Conservation (phyloP, 2,888 invertebrate species). For the Drosophila demipolita region DNA sequence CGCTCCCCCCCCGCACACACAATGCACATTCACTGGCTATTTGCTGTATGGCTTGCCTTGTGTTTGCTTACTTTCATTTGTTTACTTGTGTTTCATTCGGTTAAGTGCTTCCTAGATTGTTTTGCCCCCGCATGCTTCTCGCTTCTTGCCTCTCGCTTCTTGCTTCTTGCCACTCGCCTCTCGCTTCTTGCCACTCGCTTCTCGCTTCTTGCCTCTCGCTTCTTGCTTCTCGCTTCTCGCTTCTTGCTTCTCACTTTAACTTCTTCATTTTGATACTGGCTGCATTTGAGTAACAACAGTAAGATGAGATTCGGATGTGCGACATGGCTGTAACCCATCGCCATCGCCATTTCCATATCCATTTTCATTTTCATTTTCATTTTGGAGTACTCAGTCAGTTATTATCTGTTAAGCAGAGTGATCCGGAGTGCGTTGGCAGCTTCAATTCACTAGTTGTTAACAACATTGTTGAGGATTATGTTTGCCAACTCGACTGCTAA, state of each 20-base stretch:
- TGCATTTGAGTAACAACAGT: conserved; percentile 2
- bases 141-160: conserved; percentile 15
- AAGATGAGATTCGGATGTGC: background rate
- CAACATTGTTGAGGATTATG: conserved; percentile 64
- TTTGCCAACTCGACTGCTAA: conserved; percentile 36
- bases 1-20: background rate
- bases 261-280: conserved; percentile 19
- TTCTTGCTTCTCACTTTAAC: conserved; percentile 23
- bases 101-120: conserved; percentile 81
- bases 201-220: conserved; percentile 15
- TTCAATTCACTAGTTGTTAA: conserved; percentile 56
- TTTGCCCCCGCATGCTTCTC: conserved; percentile 55
- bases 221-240: conserved; percentile 10
- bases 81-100: conserved; percentile 81
- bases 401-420: conserved; percentile 52
- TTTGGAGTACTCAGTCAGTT: conserved; percentile 23
- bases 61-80: conserved; percentile 77
- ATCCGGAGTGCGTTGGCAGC: conserved; percentile 26
- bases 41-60: conserved; percentile 74
- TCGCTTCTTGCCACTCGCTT: conserved; percentile 5
- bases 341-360: background rate
- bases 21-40: conserved; percentile 46
- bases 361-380: conserved; percentile 27
- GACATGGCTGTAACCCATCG: background rate
- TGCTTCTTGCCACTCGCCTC: background rate